phyloP scores from a whole-genome alignment of 2,113 vertebrate species.

The Alligator sinensis region DNA sequence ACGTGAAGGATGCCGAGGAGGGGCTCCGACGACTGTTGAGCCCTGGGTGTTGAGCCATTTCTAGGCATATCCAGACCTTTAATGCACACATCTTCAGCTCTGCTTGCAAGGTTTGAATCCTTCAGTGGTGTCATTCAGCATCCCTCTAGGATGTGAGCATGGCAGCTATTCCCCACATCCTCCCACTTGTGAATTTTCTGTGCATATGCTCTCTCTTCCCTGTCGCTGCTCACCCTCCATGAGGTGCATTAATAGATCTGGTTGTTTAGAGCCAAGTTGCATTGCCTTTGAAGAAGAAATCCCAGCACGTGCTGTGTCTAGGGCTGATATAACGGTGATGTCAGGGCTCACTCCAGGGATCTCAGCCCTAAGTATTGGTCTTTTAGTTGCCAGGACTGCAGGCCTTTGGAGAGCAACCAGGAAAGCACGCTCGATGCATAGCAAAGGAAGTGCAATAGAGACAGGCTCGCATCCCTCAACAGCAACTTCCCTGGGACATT shows the following conservation, averaged over 20 bases:
- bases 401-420: background rate
- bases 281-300: no score
- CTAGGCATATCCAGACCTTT: background rate
- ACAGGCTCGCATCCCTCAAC: background rate
- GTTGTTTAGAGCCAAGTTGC: accelerated
- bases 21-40: background rate
- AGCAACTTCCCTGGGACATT: background rate
- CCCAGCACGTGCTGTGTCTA: no score
- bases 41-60: background rate
- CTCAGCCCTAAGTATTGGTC: background rate
- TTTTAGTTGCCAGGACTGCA: background rate
- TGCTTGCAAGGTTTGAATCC: background rate
- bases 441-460: background rate
- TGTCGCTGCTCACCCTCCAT: background rate
- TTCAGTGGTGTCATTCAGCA: background rate
- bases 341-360: accelerated
- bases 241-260: accelerated
- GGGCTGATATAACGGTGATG: accelerated
- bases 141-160: background rate
- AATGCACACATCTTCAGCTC: background rate
- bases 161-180: background rate
- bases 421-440: background rate
- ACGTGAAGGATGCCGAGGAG: background rate
- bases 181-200: accelerated
- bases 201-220: background rate